Percentiles rank a stretch among this genome's conserved stretches.
These are phyloP conservation scores for Alviniconcha marisindica DNA, from an alignment of 1,140 invertebrate genomes.

Conservation along the genomic window DNA sequence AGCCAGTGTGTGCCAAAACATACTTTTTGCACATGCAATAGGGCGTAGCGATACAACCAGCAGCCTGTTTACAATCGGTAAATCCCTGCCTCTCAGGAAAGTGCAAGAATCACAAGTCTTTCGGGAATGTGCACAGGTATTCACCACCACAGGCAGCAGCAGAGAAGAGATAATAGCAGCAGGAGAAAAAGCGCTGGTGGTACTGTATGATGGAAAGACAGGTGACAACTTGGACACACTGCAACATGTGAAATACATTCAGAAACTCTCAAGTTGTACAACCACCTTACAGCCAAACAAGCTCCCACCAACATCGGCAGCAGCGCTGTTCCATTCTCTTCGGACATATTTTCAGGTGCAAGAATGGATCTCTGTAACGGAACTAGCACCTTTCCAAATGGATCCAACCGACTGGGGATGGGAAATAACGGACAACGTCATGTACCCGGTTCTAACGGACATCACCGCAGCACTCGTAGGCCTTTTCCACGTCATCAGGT, in stretches of 20 bases:
- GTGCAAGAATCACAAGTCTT: background rate
- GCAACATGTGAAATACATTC: background rate
- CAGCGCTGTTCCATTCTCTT: constrained; percentile 29
- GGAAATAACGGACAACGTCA: constrained; percentile 1
- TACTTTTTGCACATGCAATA: background rate
- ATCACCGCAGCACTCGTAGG: constrained; percentile 34
- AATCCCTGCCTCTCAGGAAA: background rate
- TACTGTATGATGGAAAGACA: background rate
- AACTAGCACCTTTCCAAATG: background rate
- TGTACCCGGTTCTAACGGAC: constrained; percentile 18
- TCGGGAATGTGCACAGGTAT: background rate
- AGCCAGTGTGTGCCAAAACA: background rate
- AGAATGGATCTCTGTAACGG: background rate
- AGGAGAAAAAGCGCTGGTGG: constrained; percentile 5
- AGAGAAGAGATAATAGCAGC: background rate
- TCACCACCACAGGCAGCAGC: background rate
- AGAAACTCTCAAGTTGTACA: background rate
- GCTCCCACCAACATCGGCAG: constrained; percentile 37
- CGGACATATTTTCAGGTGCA: constrained; percentile 35
- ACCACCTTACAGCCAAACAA: background rate
- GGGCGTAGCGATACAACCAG: background rate
- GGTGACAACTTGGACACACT: constrained; percentile 2
- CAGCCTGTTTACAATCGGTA: background rate
- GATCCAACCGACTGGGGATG: constrained; percentile 21
- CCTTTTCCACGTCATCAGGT: constrained; percentile 34